These are phyloP conservation scores for Plectrocnemia conspersa DNA, from an alignment of 1,140 invertebrate genomes.

Conservation along the genomic window DNA sequence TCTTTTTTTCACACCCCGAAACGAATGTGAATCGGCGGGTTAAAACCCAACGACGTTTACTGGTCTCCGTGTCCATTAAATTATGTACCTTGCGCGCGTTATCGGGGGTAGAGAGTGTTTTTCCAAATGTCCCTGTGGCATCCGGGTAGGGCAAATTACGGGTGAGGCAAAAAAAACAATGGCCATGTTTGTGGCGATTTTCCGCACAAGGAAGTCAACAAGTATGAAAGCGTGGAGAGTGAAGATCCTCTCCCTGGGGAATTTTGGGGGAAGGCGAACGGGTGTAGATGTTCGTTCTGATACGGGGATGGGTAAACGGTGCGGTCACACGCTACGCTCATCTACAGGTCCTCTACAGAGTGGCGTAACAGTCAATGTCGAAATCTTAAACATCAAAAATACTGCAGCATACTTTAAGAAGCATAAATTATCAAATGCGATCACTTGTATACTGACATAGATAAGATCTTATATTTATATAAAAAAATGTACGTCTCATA, in stretches of 20 bases:
- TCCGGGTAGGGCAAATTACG: not conserved
- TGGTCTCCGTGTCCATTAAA: no score
- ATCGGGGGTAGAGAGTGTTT: no score
- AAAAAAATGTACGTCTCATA: no score
- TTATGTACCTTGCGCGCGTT: not conserved
- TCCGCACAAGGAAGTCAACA: conserved; percentile 14
- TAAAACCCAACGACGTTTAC: no score
- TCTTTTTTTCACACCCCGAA: no score
- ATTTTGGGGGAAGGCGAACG: not conserved
- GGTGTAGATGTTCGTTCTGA: conserved; percentile 2
- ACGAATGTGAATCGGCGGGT: no score
- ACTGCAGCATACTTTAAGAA: no score
- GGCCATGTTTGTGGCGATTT: conserved; percentile 11
- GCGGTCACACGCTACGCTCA: conserved; percentile 17
- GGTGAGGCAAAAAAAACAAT: not conserved
- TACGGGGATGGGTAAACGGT: conserved; percentile 12
- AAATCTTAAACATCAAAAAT: no score
- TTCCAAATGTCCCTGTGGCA: no score
- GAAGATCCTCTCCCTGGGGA: not conserved
- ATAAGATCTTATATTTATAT: no score
- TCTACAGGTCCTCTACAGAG: not conserved
- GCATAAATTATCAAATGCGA: no score
- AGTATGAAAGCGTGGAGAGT: conserved; percentile 8
- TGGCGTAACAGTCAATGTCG: not conserved
- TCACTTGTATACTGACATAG: no score